phyloP scores from a whole-genome alignment of 1,140 invertebrate genomes.

The Sesamia nonagrioides region DNA sequence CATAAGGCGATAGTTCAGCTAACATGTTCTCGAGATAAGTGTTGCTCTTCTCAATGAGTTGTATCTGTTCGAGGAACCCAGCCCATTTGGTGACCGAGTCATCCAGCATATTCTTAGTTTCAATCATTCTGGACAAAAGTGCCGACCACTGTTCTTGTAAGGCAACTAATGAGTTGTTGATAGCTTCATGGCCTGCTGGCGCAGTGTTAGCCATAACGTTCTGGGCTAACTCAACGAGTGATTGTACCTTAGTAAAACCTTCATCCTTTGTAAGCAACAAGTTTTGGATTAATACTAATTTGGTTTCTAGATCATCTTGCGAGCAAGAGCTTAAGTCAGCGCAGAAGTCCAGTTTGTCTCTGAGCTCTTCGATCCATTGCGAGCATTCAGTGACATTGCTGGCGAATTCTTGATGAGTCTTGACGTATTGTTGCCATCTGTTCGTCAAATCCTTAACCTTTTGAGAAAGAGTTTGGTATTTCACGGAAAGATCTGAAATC shows the following conservation, averaged over 20 bases:
- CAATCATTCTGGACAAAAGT: constrained; percentile 95
- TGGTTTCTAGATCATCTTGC: constrained; percentile 95
- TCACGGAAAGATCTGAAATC: constrained; percentile 95
- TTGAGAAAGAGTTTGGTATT: constrained; percentile 96
- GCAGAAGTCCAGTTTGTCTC: constrained; percentile 94
- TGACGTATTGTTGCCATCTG: constrained; percentile 97
- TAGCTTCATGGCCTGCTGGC: constrained; percentile 94
- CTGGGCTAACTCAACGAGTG: constrained; percentile 95
- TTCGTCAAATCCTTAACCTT: constrained; percentile 97
- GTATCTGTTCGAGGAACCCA: constrained; percentile 95
- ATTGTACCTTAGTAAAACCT: constrained; percentile 95
- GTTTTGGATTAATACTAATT: constrained; percentile 95
- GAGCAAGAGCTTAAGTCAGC: constrained; percentile 93
- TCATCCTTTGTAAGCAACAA: constrained; percentile 96
- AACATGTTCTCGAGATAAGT: constrained; percentile 92
- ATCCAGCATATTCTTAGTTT: constrained; percentile 95
- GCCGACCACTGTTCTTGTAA: constrained; percentile 97
- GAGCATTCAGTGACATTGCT: constrained; percentile 93
- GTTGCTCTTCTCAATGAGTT: constrained; percentile 94
- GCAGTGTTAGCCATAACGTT: constrained; percentile 97
- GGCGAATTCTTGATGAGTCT: constrained; percentile 96
- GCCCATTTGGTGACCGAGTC: constrained; percentile 97
- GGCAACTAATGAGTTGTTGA: constrained; percentile 94
- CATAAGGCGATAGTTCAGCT: constrained; percentile 92
- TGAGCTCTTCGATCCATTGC: constrained; percentile 95